A percentile compares a stretch with the other conserved stretches of the same genome.
Evolutionary conservation across 2,888 invertebrate genomes (phyloP).

Genomic region (Acrobasis consociella): DNA sequence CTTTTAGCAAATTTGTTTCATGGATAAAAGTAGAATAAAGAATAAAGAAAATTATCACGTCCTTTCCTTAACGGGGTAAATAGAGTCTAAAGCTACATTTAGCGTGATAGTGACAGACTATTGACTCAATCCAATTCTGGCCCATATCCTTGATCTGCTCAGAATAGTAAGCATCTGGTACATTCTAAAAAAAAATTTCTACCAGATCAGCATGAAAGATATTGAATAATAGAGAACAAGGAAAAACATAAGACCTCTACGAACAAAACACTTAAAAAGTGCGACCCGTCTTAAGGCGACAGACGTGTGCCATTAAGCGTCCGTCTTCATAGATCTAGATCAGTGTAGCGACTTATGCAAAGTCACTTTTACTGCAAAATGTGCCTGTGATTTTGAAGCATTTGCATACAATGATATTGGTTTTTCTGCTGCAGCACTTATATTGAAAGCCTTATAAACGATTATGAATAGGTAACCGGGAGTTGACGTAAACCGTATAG

Average conservation of each 20-base stretch:
- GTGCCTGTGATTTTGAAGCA: not conserved
- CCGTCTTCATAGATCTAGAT: conserved; percentile 3
- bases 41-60: no score
- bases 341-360: conserved; percentile 8
- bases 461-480: no score
- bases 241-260: not conserved
- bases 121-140: no score
- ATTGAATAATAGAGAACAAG: no score
- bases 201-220: not conserved
- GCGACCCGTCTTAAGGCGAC: conserved; percentile 4
- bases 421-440: not conserved
- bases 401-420: conserved; percentile 13
- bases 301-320: conserved; percentile 5
- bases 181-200: not conserved
- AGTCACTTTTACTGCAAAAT: conserved; percentile 17
- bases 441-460: not conserved
- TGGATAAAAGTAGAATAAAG: no score
- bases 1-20: no score
- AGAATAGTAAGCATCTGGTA: not conserved
- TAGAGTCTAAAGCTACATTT: no score
- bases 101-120: no score
- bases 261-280: not conserved
- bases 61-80: no score
- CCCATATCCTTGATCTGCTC: no score
- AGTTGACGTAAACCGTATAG: no score